A percentile compares a stretch with the other conserved stretches of the same genome.
Evolutionary conservation across 2,888 invertebrate species (phyloP).

Genomic region (Eupelmus urozonus): DNA sequence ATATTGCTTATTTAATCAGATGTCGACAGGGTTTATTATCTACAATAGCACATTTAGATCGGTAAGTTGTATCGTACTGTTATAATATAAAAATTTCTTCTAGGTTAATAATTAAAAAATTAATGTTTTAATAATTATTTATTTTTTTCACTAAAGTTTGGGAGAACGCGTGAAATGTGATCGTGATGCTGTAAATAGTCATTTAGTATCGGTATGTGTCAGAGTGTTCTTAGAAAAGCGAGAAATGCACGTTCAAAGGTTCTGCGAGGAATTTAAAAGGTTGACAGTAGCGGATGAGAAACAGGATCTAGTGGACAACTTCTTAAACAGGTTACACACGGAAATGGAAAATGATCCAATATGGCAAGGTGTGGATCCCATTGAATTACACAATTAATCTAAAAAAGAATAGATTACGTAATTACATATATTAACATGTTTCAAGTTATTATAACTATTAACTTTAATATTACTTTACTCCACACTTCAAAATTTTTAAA

Average conservation of each 20-base stretch:
- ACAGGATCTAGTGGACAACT: conserved; percentile 90
- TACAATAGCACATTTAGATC: conserved; percentile 85
- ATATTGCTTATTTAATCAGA: conserved; percentile 88
- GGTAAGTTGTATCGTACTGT: conserved; percentile 75
- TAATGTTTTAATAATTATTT: neutral
- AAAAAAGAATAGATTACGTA: too few relatives aligned
- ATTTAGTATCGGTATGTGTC: conserved; percentile 87
- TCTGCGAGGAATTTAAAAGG: conserved; percentile 88
- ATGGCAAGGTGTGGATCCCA: conserved; percentile 81
- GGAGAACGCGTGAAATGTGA: conserved; percentile 83
- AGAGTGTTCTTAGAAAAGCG: conserved; percentile 89
- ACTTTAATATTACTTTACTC: too few relatives aligned
- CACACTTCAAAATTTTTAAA: too few relatives aligned
- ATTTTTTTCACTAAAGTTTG: conserved; percentile 74
- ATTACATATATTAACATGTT: too few relatives aligned
- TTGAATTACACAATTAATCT: too few relatives aligned
- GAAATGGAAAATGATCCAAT: conserved; percentile 85
- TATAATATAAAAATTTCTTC: neutral
- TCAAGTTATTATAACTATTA: too few relatives aligned
- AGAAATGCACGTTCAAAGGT: conserved; percentile 85
- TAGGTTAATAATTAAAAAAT: neutral
- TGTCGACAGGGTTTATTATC: conserved; percentile 89
- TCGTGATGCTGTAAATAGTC: conserved; percentile 85
- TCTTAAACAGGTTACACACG: conserved; percentile 84
- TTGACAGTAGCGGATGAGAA: conserved; percentile 93